phyloP scores from a whole-genome alignment of 2,888 invertebrate species.

The Ormyrus thymus region DNA sequence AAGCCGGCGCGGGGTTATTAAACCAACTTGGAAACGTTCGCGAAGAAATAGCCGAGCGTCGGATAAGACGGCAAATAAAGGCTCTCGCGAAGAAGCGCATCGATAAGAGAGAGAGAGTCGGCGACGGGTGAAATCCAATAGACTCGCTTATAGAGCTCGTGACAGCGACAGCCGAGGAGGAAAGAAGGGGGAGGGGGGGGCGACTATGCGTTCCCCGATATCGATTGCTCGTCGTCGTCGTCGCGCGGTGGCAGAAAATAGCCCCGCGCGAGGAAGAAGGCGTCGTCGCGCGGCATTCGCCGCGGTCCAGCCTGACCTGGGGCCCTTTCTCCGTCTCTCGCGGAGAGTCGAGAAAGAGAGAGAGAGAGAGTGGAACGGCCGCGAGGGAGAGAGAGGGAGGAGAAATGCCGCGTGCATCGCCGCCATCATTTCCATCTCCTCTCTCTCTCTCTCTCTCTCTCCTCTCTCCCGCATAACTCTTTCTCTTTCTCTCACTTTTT shows the following conservation, averaged over 20 bases:
- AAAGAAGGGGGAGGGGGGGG: conserved; percentile 2
- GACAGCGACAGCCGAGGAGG: background rate
- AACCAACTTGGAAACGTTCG: too few species aligned
- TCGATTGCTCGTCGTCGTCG: conserved; percentile 17
- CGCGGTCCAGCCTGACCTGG: conserved; percentile 51
- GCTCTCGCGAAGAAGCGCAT: conserved; percentile 18
- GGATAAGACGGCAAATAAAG: too few species aligned
- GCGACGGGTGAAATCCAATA: conserved; percentile 1
- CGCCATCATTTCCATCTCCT: conserved; percentile 44
- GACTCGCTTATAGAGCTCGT: background rate
- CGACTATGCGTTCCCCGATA: conserved; percentile 5
- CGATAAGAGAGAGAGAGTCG: background rate
- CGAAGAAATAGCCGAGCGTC: too few species aligned
- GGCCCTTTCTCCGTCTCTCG: conserved; percentile 17
- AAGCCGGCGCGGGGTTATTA: too few species aligned
- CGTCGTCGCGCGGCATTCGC: conserved; percentile 50
- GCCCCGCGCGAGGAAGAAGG: conserved; percentile 34
- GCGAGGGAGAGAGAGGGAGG: conserved; percentile 1
- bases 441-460: conserved; percentile 35
- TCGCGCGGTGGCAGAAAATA: conserved; percentile 33
- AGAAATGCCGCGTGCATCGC: conserved; percentile 32
- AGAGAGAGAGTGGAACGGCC: conserved; percentile 1
- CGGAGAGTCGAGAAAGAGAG: too few species aligned
- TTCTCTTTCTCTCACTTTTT: conserved; percentile 44
- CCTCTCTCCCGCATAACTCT: conserved; percentile 22